Conservation (phyloP, 2,888 invertebrate genomes). For the Euphydryas editha region DNA sequence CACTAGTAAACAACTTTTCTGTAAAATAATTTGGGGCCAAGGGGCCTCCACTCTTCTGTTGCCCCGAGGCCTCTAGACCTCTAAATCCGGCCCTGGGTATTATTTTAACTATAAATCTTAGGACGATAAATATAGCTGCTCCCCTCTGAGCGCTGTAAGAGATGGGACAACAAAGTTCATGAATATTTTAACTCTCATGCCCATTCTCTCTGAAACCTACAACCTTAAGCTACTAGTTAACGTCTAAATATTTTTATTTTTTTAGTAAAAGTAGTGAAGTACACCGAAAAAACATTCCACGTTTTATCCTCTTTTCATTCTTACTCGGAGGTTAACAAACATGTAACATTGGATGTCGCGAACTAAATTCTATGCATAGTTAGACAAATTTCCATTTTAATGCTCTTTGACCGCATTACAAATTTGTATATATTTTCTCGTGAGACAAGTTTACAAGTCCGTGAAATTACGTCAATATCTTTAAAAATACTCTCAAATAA, state of each 20-base stretch:
- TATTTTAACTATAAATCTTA: background rate
- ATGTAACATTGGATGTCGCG: too few species aligned
- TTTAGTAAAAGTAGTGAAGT: background rate
- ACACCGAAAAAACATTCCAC: too few species aligned
- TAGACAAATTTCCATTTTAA: too few species aligned
- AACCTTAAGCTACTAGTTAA: background rate
- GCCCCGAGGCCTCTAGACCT: too few species aligned
- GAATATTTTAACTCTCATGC: slow-evolving; percentile 6
- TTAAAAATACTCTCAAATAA: background rate
- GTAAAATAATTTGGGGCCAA: too few species aligned
- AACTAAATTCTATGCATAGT: too few species aligned
- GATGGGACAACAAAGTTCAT: background rate
- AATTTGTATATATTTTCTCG: background rate
- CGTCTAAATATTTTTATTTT: background rate
- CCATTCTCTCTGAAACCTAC: background rate
- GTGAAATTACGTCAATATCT: background rate
- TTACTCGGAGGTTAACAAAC: too few species aligned
- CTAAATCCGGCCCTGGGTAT: too few species aligned
- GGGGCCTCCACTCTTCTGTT: too few species aligned
- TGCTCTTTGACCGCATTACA: too few species aligned
- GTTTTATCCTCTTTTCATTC: too few species aligned
- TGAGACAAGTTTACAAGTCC: background rate
- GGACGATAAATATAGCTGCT: background rate
- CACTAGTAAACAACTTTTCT: too few species aligned
- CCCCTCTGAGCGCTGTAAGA: background rate